phyloP scores from a whole-genome alignment of 2,797 vertebrate species.

The Diceros bicornis region DNA sequence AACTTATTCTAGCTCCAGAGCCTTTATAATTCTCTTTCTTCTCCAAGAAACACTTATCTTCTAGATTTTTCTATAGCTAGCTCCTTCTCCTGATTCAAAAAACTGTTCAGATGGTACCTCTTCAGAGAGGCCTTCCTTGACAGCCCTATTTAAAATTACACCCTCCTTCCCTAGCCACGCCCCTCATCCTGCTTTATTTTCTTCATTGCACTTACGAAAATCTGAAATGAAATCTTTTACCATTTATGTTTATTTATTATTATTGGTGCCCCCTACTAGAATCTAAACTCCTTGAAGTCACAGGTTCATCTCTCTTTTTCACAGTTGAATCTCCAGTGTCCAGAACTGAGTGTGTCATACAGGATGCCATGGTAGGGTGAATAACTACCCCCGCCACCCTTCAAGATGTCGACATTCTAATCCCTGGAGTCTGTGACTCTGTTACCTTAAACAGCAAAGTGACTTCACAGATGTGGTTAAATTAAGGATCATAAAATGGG shows the following conservation, averaged over 20 bases:
- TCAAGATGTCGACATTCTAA: not conserved
- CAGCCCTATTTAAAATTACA: not conserved
- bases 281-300: not conserved
- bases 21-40: not conserved
- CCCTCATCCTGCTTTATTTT: not conserved
- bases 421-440: not conserved
- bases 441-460: not conserved
- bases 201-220: not conserved
- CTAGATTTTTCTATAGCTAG: not conserved
- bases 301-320: not conserved
- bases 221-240: not conserved
- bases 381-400: not conserved
- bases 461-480: not conserved
- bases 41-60: not conserved
- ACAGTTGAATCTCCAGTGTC: not conserved
- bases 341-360: not conserved
- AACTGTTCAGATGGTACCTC: not conserved
- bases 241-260: not conserved
- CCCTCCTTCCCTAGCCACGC: not conserved
- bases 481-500: not conserved
- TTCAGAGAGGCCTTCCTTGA: not conserved
- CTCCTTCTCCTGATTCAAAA: not conserved
- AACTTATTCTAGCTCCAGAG: not conserved
- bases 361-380: not conserved
- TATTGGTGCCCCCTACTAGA: not conserved